A percentile compares a stretch with the other conserved stretches of the same genome.
These are phyloP conservation scores for Falco naumanni DNA, from an alignment of 2,797 vertebrate species.

Conservation along the genomic window DNA sequence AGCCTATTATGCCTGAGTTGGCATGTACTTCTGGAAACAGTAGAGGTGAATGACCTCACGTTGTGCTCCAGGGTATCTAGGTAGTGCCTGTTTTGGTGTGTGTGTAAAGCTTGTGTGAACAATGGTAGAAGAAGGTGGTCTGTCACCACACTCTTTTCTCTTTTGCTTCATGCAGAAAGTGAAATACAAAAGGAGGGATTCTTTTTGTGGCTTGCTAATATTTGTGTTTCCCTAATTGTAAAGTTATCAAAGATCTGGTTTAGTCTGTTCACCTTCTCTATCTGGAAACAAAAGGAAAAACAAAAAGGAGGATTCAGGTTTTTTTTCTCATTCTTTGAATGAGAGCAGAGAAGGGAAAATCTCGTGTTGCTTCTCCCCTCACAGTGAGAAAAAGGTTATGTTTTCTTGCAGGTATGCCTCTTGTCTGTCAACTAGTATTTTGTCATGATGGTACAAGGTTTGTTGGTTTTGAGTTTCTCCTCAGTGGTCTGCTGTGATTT, in stretches of 20 bases:
- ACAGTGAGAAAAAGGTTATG: not conserved
- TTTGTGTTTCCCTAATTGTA: not conserved
- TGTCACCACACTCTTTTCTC: not conserved
- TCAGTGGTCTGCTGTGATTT: not conserved
- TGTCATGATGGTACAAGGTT: not conserved
- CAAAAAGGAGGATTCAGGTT: not conserved
- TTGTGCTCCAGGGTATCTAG: not conserved
- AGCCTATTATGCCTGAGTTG: not conserved
- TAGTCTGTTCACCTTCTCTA: not conserved
- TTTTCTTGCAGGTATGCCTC: rapidly evolving
- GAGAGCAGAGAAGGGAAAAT: not conserved
- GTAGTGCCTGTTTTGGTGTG: not conserved
- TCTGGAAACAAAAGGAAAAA: not conserved
- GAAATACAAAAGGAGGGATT: not conserved
- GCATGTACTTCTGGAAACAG: not conserved
- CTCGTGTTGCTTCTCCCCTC: not conserved
- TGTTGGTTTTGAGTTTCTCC: not conserved
- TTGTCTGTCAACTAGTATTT: not conserved
- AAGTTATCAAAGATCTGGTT: not conserved
- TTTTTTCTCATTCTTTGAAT: not conserved
- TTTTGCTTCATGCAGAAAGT: not conserved
- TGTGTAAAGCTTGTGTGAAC: not conserved
- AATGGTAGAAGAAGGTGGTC: not conserved
- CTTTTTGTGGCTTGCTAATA: not conserved
- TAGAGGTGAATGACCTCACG: not conserved